Percentiles rank a stretch among this genome's conserved stretches.
These are phyloP conservation scores for Cepaea hortensis DNA, from an alignment of 2,888 invertebrate genomes.

Conservation along the genomic window DNA sequence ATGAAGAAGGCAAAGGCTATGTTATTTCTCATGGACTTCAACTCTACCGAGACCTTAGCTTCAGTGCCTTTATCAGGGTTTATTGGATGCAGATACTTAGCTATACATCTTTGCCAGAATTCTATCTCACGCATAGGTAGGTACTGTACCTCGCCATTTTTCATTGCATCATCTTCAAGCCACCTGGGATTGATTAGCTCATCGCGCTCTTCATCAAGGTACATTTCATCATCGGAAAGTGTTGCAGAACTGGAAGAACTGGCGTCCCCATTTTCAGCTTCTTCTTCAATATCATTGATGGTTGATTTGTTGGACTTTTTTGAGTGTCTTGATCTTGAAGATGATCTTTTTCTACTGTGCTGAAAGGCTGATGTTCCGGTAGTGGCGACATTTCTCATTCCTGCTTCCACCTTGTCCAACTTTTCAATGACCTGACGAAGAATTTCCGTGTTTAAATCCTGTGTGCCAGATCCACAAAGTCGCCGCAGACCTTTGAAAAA, in stretches of 20 bases:
- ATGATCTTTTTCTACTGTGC: slow-evolving; percentile 57
- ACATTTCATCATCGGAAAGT: slow-evolving; percentile 54
- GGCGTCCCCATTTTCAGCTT: slow-evolving; percentile 56
- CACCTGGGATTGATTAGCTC: slow-evolving; percentile 92
- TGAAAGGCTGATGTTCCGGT: slow-evolving; percentile 44
- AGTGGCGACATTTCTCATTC: slow-evolving; percentile 54
- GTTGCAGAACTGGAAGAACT: slow-evolving; percentile 54
- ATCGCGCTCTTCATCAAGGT: slow-evolving; percentile 78
- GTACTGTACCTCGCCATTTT: slow-evolving; percentile 92
- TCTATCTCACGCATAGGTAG: slow-evolving; percentile 86
- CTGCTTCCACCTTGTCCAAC: slow-evolving; percentile 61
- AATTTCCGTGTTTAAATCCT: slow-evolving; percentile 59
- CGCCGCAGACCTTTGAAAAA: slow-evolving; percentile 55
- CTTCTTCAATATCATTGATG: slow-evolving; percentile 56
- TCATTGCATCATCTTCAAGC: slow-evolving; percentile 92
- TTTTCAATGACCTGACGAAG: slow-evolving; percentile 61
- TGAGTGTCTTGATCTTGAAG: slow-evolving; percentile 58
- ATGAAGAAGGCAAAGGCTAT: slow-evolving; percentile 86
- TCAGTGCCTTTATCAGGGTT: slow-evolving; percentile 85
- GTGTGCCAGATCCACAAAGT: slow-evolving; percentile 53
- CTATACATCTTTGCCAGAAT: slow-evolving; percentile 96
- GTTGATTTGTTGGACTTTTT: slow-evolving; percentile 55
- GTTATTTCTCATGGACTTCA: slow-evolving; percentile 68
- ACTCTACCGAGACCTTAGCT: slow-evolving; percentile 59
- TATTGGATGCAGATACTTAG: slow-evolving; percentile 94